Base-by-base conservation (phyloP, 2,113 vertebrate species). In the Equus quagga region DNA sequence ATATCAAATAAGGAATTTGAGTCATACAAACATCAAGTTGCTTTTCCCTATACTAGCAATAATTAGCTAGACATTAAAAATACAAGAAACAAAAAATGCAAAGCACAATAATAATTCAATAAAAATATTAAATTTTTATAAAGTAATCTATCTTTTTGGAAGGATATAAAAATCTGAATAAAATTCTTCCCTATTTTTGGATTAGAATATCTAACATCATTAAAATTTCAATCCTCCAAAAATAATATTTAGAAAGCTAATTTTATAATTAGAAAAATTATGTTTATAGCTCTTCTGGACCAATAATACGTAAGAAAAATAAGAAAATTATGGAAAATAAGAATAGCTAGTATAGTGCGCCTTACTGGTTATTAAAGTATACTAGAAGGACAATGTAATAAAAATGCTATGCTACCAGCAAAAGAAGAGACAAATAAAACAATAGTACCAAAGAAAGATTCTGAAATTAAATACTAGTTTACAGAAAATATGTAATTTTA, bases 291-390 rank as follows among this genome's bases (percentile, higher is more conserved):
- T 41, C 18, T 33, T 46, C 70, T 36, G 15, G 11, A 46, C 28
- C 11, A 91, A 72, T 2, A 93, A 13, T 86, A 87, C 60, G 93
- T 96, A 83, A 75, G 9, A 76, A 92, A 84, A 90, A 87, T 56
- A 89, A 60, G 28, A 75, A 90, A 44, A 91, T 70, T 65, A 79
- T 73, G 23, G 46, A 69, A 51, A 78, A 67, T 44, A 44, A 69
- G 46, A 86, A 79, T 83, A 72, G 84, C 36, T 83, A 64, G 23
- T 8, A 23, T 62, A 23, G 14, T 5, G 64, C 67, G 41, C 10
- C 13, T 89, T 62, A 62, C 51, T 62, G 62, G 51, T 51, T 82
- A 91, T 67, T 86, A 69, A 72, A 67, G 18, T 93, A 76, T 76
- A 49, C 36, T 12, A 70, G 26, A 92, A 58, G 89, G n/a, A 51